Evolutionary conservation across 37 sponge, comb jelly and placozoan genomes (phyloP).

Genomic region (Ianthella basta): DNA sequence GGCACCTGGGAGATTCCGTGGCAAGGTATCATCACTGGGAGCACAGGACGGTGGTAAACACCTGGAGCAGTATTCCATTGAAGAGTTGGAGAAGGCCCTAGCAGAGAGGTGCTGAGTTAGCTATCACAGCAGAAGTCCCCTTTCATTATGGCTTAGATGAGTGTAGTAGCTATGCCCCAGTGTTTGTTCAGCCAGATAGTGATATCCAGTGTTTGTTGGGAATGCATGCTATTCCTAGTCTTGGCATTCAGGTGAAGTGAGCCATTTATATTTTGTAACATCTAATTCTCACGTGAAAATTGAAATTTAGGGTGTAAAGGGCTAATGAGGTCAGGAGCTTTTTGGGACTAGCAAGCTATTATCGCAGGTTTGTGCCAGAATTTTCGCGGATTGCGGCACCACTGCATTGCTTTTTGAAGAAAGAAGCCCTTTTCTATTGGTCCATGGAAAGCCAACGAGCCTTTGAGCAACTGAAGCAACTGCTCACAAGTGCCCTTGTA

Average conservation of each 20-base stretch:
- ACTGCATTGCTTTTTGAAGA: slow-evolving; percentile 25
- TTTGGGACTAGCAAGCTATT: slow-evolving; percentile 49
- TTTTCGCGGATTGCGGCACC: slow-evolving; percentile 46
- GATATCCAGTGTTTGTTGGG: too few species aligned
- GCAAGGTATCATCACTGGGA: background rate
- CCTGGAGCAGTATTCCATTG: background rate
- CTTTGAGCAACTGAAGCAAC: slow-evolving; percentile 43
- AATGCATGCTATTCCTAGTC: slow-evolving; percentile 31
- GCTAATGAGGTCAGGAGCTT: slow-evolving; percentile 31
- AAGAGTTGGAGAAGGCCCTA: background rate
- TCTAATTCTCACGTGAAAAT: too few species aligned
- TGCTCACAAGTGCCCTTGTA: slow-evolving; percentile 40
- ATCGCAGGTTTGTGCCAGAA: slow-evolving; percentile 40
- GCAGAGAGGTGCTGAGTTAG: too few species aligned
- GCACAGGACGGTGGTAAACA: background rate
- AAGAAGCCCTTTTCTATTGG: slow-evolving; percentile 41
- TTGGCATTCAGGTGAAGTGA: slow-evolving; percentile 24
- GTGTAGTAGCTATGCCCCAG: too few species aligned
- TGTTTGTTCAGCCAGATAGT: too few species aligned
- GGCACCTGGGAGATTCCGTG: slow-evolving; percentile 2
- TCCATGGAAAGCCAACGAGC: slow-evolving; percentile 29
- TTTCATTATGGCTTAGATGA: too few species aligned
- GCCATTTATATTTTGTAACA: too few species aligned
- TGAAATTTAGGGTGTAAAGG: too few species aligned
- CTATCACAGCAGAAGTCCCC: too few species aligned